Base-by-base conservation (phyloP, 2,888 invertebrate species). In the Dryomyza anilis region DNA sequence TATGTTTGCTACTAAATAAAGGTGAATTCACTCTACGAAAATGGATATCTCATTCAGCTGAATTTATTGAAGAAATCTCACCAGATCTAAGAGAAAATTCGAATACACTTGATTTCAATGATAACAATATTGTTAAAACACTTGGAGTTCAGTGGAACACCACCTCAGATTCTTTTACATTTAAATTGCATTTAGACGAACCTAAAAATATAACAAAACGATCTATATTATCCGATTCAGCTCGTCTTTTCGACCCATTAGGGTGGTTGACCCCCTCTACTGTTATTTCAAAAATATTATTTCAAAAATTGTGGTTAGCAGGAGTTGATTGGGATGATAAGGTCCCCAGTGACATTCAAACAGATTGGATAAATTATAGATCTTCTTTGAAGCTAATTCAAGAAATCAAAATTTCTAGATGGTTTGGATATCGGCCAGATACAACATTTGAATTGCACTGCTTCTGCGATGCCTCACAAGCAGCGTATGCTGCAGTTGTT, bases 381-480 rank as follows among this genome's bases (percentile, higher is more conserved):
- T 23, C 23, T 3, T 33, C 14, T 48, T 39, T 63, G 2, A n/a
- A 14, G 3, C 4, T 21, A 10, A 43, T 64, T 21, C 14, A 58
- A 27, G 6, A 39, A 7, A 6, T 64, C 14, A 60, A 33, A 57
- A 64, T 66, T 45, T 60, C 63, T 6, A 36, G 64, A 36, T 67
- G 57, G 57, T 6, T 61, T 46, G 33, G 30, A 57, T 59, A 12
- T 14, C 7, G 5, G 21, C 16, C 30, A 12, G 16, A 21, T 2
- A 2, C n/a, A 14, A 43, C 21, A 43, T 1, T 53, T 5, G 60
- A 64, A 16, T 36, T 61, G 7, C 66, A 67, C 52, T 29, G 60
- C 16, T 67, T 67, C 48, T 61, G 65, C 27, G 65, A 68, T 39
- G 60, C 65, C 23, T 63, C 65, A 16, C 65, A 63, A 55, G 39